Percentiles rank a stretch among this genome's conserved stretches.
phyloP scores from a whole-genome alignment of 2,888 invertebrate species.

The Ypsolopha scabrella region DNA sequence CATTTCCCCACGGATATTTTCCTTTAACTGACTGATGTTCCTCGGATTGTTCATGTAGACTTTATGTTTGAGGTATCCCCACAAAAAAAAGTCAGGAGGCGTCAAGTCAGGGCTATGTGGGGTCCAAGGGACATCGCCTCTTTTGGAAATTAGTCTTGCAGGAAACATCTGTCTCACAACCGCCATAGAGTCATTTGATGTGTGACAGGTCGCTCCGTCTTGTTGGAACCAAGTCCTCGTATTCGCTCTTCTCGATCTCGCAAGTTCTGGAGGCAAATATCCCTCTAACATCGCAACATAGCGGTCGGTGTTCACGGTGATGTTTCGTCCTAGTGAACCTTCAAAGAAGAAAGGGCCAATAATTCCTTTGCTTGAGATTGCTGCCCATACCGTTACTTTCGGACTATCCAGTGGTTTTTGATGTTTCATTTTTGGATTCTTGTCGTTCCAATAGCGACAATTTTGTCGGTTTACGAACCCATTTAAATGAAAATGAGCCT shows the following conservation, averaged over 20 bases:
- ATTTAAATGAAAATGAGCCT: no score
- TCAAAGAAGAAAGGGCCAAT: conserved; percentile 12
- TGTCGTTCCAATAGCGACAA: no score
- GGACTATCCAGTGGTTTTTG: background rate
- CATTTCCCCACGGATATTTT: conserved; percentile 7
- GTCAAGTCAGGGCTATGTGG: conserved; percentile 7
- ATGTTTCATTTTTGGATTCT: conserved; percentile 12
- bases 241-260: conserved; percentile 4
- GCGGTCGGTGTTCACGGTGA: conserved; percentile 10
- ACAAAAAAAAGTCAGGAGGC: conserved; percentile 6
- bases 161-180: conserved; percentile 11
- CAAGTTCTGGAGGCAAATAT: conserved; percentile 12
- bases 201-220: conserved; percentile 6
- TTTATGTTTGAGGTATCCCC: no score
- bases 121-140: conserved; percentile 3
- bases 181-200: conserved; percentile 5
- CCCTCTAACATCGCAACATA: conserved; percentile 6
- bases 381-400: conserved; percentile 10
- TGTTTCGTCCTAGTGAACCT: background rate
- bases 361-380: conserved; percentile 13
- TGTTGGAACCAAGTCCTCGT: no score
- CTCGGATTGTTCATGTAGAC: conserved; percentile 4
- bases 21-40: conserved; percentile 3
- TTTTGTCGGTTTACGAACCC: background rate
- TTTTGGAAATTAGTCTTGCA: conserved; percentile 5